Percentiles rank a stretch among this genome's conserved stretches.
Conservation (phyloP, 2,797 vertebrate genomes). For the Anabas testudineus region DNA sequence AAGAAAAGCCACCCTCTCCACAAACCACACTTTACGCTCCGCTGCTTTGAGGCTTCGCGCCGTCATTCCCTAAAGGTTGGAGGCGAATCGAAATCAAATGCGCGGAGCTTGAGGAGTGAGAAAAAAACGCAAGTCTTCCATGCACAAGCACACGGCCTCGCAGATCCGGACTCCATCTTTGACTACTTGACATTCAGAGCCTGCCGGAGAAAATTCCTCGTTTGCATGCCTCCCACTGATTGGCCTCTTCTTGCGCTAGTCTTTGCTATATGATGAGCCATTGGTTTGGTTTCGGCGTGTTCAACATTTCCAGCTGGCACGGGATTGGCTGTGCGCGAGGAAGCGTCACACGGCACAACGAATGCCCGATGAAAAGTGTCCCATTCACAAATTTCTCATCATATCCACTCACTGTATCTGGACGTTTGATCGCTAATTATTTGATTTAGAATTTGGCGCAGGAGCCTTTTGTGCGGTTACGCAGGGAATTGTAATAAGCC, state of each 20-base stretch:
- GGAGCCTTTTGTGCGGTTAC: conserved; percentile 27
- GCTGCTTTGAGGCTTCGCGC: conserved; percentile 42
- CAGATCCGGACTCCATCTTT: conserved; percentile 98
- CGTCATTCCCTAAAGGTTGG: conserved; percentile 49
- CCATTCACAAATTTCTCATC: conserved; percentile 94
- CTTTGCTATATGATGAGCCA: conserved; percentile 82
- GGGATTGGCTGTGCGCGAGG: conserved; percentile 82
- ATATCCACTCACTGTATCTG: conserved; percentile 48
- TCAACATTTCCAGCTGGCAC: conserved; percentile 81
- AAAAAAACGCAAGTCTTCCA: conserved; percentile 76
- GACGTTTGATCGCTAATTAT: conserved; percentile 61
- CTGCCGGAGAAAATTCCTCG: conserved; percentile 88
- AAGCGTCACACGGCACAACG: conserved; percentile 86
- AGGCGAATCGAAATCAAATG: conserved; percentile 24
- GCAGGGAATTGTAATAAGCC: conserved; percentile 33
- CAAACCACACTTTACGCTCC: conserved; percentile 56
- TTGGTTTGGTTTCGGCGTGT: conserved; percentile 88
- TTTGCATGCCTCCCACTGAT: conserved; percentile 89
- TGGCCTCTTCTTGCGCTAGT: conserved; percentile 90
- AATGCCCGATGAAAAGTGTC: conserved; percentile 87
- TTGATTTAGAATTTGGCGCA: conserved; percentile 48
- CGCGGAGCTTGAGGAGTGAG: conserved; percentile 48
- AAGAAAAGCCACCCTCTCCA: conserved; percentile 70
- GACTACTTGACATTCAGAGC: conserved; percentile 97
- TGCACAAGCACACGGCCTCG: conserved; percentile 90